phyloP scores from a whole-genome alignment of 2,113 vertebrate species.

The Apistogramma diplotaenia region DNA sequence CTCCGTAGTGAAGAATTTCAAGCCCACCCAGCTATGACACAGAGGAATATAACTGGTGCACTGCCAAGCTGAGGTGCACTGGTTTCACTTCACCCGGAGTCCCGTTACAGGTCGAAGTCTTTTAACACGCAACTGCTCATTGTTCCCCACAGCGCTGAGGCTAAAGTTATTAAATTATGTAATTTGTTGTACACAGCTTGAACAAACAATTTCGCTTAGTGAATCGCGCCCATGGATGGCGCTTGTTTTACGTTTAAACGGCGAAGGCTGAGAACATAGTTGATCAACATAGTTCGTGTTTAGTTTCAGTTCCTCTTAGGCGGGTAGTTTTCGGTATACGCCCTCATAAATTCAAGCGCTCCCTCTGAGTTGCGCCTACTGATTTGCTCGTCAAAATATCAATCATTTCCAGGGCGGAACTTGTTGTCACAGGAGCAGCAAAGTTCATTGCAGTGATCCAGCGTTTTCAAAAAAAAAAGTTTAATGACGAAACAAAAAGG shows the following conservation, averaged over 20 bases:
- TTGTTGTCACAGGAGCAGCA: background rate
- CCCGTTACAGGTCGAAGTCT: background rate
- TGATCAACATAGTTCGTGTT: background rate
- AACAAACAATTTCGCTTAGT: background rate
- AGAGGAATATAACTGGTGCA: conserved; percentile 26
- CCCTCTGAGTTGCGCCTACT: background rate
- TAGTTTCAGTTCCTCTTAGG: background rate
- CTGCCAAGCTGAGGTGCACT: conserved; percentile 19
- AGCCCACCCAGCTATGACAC: conserved; percentile 39
- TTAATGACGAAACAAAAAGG: background rate
- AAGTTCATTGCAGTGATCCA: background rate
- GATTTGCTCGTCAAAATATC: conserved; percentile 37
- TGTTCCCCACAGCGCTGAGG: background rate
- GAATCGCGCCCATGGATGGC: background rate
- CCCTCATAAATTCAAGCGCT: background rate
- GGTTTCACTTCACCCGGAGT: background rate
- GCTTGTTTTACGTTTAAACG: conserved; percentile 2
- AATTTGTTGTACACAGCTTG: background rate
- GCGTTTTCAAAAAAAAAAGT: background rate
- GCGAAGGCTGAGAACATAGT: background rate
- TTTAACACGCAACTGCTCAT: background rate
- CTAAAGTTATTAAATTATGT: background rate
- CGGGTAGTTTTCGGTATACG: background rate
- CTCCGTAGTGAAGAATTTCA: conserved; percentile 27
- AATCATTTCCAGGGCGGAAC: conserved; percentile 32